Evolutionary conservation across 2,888 invertebrate species (phyloP).

Genomic region (Thalpophila matura): DNA sequence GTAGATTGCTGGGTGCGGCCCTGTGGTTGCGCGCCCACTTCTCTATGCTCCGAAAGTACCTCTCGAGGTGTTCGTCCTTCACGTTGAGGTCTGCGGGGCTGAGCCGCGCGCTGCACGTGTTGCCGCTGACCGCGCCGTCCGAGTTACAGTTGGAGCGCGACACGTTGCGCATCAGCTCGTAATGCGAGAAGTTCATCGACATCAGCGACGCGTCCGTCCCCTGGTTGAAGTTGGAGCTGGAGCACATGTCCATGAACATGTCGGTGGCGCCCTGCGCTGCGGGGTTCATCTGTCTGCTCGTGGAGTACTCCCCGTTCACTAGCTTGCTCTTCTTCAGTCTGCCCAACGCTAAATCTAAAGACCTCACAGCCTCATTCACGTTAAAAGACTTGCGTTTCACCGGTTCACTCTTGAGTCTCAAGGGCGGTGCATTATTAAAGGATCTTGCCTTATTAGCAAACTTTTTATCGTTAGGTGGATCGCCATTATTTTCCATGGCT

Average conservation of each 20-base stretch:
- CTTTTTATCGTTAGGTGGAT: slow-evolving; percentile 71
- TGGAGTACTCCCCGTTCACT: slow-evolving; percentile 71
- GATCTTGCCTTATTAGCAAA: slow-evolving; percentile 75
- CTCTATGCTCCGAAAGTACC: slow-evolving; percentile 84
- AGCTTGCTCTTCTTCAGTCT: slow-evolving; percentile 81
- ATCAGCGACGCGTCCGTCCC: slow-evolving; percentile 75
- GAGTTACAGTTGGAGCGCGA: slow-evolving; percentile 82
- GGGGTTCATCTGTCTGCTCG: slow-evolving; percentile 55
- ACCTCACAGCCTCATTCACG: slow-evolving; percentile 78
- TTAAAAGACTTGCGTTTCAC: slow-evolving; percentile 79
- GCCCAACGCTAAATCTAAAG: slow-evolving; percentile 77
- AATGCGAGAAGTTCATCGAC: slow-evolving; percentile 86
- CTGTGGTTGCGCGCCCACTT: slow-evolving; percentile 76
- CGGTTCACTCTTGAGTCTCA: slow-evolving; percentile 70
- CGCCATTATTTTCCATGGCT: slow-evolving; percentile 77
- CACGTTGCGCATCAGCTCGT: slow-evolving; percentile 83
- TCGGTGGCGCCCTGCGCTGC: slow-evolving; percentile 62
- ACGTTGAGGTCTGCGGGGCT: slow-evolving; percentile 70
- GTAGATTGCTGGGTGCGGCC: slow-evolving; percentile 64
- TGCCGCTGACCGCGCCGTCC: slow-evolving; percentile 80
- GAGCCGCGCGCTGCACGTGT: slow-evolving; percentile 71
- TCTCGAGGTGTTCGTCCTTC: slow-evolving; percentile 83
- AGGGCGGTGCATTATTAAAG: slow-evolving; percentile 60
- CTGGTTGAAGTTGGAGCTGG: slow-evolving; percentile 62
- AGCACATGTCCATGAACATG: slow-evolving; percentile 74